Conservation (phyloP, 2,888 invertebrate genomes). For the Metacarcinus magister region DNA sequence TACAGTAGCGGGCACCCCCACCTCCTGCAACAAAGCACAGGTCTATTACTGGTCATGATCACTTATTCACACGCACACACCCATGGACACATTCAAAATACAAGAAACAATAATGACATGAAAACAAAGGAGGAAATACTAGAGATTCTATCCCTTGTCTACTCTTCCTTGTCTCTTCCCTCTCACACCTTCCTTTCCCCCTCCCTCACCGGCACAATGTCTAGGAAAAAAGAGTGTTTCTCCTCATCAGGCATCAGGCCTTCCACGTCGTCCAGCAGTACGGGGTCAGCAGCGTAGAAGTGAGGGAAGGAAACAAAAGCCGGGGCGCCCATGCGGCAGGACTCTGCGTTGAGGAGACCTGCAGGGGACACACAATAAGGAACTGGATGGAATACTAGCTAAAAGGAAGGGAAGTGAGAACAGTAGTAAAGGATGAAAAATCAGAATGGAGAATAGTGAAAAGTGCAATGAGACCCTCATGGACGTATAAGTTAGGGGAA, state of each 20-base stretch:
- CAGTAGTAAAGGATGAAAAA: no score
- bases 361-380: neutral
- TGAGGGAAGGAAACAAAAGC: conserved; percentile 93
- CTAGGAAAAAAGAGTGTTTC: conserved; percentile 90
- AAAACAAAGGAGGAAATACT: neutral
- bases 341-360: conserved; percentile 81
- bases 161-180: neutral
- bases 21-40: conserved; percentile 53
- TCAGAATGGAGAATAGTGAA: no score
- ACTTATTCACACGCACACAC: neutral
- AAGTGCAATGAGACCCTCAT: no score
- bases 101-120: neutral
- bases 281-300: conserved; percentile 90
- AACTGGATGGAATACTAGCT: no score
- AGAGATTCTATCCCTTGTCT: neutral
- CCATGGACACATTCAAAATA: neutral
- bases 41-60: neutral
- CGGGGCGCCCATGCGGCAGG: conserved; percentile 89
- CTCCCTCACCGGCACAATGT: conserved; percentile 89
- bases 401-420: no score
- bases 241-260: conserved; percentile 89
- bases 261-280: conserved; percentile 88
- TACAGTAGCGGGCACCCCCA: conserved; percentile 68
- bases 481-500: no score
- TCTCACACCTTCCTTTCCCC: neutral